These are phyloP conservation scores for Bergia puertoricense DNA, from an alignment of 92 coral and sea anemone genomes.

Conservation along the genomic window DNA sequence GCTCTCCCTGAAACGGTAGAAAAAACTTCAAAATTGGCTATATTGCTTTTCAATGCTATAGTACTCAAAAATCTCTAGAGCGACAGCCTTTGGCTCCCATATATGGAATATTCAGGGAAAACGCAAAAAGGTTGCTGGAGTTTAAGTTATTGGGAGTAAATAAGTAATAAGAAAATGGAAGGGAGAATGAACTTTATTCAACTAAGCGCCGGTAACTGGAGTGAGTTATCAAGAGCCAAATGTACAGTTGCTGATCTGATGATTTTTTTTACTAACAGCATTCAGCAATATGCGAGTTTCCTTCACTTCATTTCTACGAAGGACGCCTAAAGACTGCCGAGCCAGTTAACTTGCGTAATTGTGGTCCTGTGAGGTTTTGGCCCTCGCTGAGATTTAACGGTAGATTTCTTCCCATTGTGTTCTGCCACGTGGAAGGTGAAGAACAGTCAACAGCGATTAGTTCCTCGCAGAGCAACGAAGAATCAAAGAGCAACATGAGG, in stretches of 20 bases:
- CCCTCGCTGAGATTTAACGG: slow-evolving; percentile 56
- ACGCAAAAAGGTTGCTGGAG: no score
- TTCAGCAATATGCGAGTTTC: slow-evolving; percentile 71
- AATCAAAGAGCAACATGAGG: slow-evolving; percentile 72
- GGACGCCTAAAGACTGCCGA: slow-evolving; percentile 61
- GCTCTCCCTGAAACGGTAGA: no score
- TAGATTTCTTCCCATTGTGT: slow-evolving; percentile 56
- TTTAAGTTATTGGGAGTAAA: no score
- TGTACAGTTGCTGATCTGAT: not conserved
- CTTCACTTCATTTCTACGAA: slow-evolving; percentile 66
- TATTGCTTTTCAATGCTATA: no score
- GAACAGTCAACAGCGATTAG: slow-evolving; percentile 61
- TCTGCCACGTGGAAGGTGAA: slow-evolving; percentile 78
- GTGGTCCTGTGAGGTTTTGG: slow-evolving; percentile 65
- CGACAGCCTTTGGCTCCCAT: no score
- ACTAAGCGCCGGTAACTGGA: not conserved
- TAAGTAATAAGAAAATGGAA: no score
- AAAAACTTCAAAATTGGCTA: no score
- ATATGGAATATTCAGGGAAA: no score
- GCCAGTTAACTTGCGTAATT: slow-evolving; percentile 51
- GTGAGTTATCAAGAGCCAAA: not conserved
- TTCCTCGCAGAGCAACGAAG: slow-evolving; percentile 70
- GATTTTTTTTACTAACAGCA: slow-evolving; percentile 46
- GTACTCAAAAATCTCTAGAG: no score
- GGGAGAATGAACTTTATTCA: not conserved